These are phyloP conservation scores for Drosophila lowei DNA, from an alignment of 1,140 invertebrate species.

Conservation along the genomic window DNA sequence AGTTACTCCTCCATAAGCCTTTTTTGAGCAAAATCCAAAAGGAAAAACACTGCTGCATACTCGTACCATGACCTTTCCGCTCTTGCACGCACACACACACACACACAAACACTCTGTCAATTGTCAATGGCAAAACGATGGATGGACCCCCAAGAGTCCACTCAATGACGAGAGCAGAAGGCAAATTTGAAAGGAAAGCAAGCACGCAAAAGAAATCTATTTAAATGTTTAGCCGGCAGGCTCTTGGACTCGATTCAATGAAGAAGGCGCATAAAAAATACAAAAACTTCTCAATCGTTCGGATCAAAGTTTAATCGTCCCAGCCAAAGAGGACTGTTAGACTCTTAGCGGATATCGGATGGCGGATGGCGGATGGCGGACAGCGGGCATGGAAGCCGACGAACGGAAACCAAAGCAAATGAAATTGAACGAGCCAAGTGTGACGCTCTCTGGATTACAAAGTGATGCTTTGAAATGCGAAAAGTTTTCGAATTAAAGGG, in stretches of 20 bases:
- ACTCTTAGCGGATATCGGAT: no score
- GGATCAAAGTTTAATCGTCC: constrained; percentile 57
- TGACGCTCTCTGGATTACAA: no score
- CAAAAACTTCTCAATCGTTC: constrained; percentile 26
- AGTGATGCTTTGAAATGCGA: no score
- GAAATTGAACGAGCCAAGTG: no score
- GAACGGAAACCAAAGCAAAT: not conserved
- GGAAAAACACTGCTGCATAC: not conserved
- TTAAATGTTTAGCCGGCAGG: constrained; percentile 35
- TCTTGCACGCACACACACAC: not conserved
- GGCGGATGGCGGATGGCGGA: no score
- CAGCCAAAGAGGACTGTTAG: constrained; percentile 9
- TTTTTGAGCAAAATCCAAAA: constrained; percentile 10
- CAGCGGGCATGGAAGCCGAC: not conserved
- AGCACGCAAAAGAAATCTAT: constrained; percentile 25
- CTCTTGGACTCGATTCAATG: constrained; percentile 10
- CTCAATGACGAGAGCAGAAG: constrained; percentile 24
- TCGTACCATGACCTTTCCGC: constrained; percentile 8
- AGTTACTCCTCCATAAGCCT: constrained; percentile 22
- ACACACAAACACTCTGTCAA: not conserved
- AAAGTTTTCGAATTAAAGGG: no score
- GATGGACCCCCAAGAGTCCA: no score
- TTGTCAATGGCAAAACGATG: not conserved
- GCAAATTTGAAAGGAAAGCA: not conserved
- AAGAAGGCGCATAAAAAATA: not conserved